Conservation (phyloP, 2,797 vertebrate genomes). For the Propithecus deckenii region DNA sequence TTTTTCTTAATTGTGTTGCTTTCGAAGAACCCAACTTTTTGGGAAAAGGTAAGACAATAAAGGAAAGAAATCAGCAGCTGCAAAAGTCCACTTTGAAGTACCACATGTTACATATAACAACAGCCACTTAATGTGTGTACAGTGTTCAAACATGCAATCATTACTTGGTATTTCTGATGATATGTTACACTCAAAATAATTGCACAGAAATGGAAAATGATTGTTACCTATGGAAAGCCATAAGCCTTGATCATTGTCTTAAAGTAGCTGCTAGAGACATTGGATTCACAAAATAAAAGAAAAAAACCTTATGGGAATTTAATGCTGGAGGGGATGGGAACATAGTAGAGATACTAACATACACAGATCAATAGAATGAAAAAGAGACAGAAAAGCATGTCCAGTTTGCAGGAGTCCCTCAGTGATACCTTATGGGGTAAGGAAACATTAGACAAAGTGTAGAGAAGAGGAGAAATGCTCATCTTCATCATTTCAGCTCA, state of each 20-base stretch:
- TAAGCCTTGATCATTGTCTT: background rate
- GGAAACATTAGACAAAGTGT: background rate
- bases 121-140: background rate
- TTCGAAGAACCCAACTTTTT: background rate
- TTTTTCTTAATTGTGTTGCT: background rate
- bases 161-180: background rate
- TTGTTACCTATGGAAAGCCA: background rate
- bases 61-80: background rate
- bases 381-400: background rate
- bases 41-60: background rate
- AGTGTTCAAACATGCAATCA: background rate
- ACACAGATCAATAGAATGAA: background rate
- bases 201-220: background rate
- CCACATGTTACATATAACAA: background rate
- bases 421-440: background rate
- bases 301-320: background rate
- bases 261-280: background rate
- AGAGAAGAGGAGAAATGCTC: background rate
- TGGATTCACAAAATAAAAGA: background rate
- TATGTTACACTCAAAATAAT: background rate
- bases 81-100: conserved; percentile 5
- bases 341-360: background rate
- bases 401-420: background rate
- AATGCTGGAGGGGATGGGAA: background rate
- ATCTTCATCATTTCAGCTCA: background rate